Evolutionary conservation across 2,888 invertebrate genomes (phyloP).

Genomic region (Agrenia bidenticulata): DNA sequence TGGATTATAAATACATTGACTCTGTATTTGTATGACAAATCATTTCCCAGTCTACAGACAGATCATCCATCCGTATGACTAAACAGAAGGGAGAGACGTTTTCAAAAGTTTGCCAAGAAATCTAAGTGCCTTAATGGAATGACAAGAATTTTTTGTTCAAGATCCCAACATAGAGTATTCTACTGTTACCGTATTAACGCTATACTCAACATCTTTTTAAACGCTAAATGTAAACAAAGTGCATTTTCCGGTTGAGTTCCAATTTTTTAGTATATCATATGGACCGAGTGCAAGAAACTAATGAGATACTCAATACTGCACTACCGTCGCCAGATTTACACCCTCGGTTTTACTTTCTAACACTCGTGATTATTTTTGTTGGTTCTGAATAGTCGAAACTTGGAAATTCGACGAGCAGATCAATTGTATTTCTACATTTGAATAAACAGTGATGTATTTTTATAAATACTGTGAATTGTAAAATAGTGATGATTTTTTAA

Average conservation of each 20-base stretch:
- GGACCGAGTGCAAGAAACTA: conserved; percentile 2
- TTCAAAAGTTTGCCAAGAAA: conserved; percentile 17
- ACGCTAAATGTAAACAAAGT: conserved; percentile 20
- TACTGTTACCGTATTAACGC: neutral
- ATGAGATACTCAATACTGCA: conserved; percentile 8
- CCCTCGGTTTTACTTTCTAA: neutral
- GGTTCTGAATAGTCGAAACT: no score
- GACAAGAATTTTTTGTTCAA: conserved; percentile 12
- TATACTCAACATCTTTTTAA: neutral
- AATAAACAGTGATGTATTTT: no score
- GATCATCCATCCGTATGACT: no score
- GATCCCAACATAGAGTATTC: neutral
- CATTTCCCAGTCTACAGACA: no score
- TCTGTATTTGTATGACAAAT: no score
- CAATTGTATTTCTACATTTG: no score
- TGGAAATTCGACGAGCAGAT: no score
- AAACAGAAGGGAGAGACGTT: neutral
- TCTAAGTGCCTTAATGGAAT: conserved; percentile 14
- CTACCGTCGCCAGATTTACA: neutral
- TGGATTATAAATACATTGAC: no score
- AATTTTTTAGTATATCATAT: conserved; percentile 2
- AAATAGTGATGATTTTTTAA: no score
- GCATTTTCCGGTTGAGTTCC: conserved; percentile 19
- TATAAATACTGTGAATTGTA: no score
- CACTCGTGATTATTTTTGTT: neutral